Evolutionary conservation across 2,797 vertebrate genomes (phyloP), one percentile per base, ranked within the genome.

Genomic region (Poeciliopsis paucimaculata): DNA sequence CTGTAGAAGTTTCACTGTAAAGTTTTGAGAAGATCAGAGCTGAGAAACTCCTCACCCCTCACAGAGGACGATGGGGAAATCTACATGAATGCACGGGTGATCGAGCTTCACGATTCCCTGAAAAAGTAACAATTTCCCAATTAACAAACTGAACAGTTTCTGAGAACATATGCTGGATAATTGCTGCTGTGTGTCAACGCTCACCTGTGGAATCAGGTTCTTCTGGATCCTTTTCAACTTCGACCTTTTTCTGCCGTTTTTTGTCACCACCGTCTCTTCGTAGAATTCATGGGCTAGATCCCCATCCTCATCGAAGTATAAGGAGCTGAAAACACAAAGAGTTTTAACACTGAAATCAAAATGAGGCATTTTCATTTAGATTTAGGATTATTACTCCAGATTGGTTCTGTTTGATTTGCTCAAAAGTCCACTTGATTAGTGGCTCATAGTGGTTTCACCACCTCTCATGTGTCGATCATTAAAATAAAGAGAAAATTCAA

Each of bases 271-370:
- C 9, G 96, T 99, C 94, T 99, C 98, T 90, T 99, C 98, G 0
- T 99, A 99, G 94, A 99, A 99, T 82, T 99, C 98, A 43, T 99
- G 98, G 66, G 98, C 98, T n/a, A 99, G 96, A 84, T 99, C 98
- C 1, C 98, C 98, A 3, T 99, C 98, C 90, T 99, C 98, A 23
- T 99, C 98, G 15, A 97, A 99, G 91, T 97, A 99, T 95, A 99
- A 95, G 82, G 98, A 99, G 83, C 98, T 98, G 93, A n/a, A 75
- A 79, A 90, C 53, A 91, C 81, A 89, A 82, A 49, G 79, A 73
- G 28, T 73, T 41, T 70, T 13, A 70, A 43, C 20, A 5, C 23
- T 20, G 26, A n/a, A n/a, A 28, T 70, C 66, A 45, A 43, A 45
- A 70, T n/a, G 20, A 70, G 43, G 13, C 39, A 7, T 43, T 45